Percentiles rank a stretch among this genome's conserved stretches.
Evolutionary conservation across 2,113 vertebrate genomes (phyloP).

Genomic region (Sphyrna mokarran): DNA sequence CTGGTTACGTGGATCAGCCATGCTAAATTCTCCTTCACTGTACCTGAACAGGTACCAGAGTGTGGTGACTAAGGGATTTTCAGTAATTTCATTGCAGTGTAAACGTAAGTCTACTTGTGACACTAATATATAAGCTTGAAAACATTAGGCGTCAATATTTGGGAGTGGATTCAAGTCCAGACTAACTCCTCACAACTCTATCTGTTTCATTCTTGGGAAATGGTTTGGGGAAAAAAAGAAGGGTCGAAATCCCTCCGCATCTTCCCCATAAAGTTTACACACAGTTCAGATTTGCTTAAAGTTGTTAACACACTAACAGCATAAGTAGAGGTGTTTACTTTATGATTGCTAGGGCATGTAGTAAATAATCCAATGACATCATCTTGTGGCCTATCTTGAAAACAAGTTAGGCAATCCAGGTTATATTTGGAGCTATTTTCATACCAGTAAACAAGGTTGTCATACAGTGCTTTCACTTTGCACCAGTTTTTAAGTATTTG

Average conservation of each 20-base stretch:
- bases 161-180: background rate
- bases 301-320: background rate
- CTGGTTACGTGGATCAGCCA: too few species aligned
- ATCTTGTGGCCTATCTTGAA: background rate
- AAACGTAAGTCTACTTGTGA: too few species aligned
- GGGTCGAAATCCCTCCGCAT: background rate
- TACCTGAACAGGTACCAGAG: too few species aligned
- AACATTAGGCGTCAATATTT: background rate
- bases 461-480: background rate
- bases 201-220: background rate
- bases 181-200: background rate
- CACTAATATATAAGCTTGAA: too few species aligned
- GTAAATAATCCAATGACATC: background rate
- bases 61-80: too few species aligned
- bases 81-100: too few species aligned
- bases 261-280: background rate
- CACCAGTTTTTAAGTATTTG: background rate
- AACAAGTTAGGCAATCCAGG: background rate
- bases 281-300: background rate
- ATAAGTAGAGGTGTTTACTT: background rate
- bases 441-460: background rate
- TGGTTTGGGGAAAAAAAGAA: background rate
- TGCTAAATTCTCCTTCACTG: too few species aligned
- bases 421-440: background rate
- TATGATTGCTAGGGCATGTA: background rate